These are phyloP conservation scores for Eurytoma californica DNA, from an alignment of 2,888 invertebrate genomes.

Conservation along the genomic window DNA sequence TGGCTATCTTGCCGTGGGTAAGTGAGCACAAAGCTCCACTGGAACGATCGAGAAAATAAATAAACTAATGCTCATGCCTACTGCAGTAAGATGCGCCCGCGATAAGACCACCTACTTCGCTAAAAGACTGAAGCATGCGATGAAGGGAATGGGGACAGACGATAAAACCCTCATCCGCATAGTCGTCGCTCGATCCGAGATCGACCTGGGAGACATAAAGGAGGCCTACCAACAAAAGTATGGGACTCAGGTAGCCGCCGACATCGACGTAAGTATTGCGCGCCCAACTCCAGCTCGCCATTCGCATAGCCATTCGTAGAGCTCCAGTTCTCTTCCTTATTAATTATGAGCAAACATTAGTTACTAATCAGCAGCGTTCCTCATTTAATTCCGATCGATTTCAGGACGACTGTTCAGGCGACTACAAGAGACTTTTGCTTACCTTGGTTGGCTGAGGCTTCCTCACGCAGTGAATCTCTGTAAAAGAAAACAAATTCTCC, in stretches of 20 bases:
- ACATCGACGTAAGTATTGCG: slow-evolving; percentile 83
- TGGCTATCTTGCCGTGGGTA: slow-evolving; percentile 86
- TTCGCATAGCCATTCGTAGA: not conserved
- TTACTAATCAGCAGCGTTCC: no score
- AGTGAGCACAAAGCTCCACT: slow-evolving; percentile 49
- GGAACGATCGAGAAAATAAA: no score
- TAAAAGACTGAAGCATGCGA: slow-evolving; percentile 88
- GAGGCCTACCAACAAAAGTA: slow-evolving; percentile 86
- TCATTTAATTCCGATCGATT: slow-evolving; percentile 70
- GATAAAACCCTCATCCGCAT: slow-evolving; percentile 91
- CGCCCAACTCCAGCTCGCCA: not conserved
- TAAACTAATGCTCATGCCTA: not conserved
- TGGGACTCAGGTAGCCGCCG: slow-evolving; percentile 86
- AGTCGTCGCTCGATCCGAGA: slow-evolving; percentile 88
- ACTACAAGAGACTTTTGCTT: slow-evolving; percentile 90
- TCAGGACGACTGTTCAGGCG: slow-evolving; percentile 90
- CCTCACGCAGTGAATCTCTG: not conserved
- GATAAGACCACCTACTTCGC: slow-evolving; percentile 91
- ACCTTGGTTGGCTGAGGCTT: slow-evolving; percentile 78
- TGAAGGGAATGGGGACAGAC: slow-evolving; percentile 93
- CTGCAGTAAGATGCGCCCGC: slow-evolving; percentile 84
- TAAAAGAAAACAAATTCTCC: slow-evolving; percentile 5
- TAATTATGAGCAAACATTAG: no score
- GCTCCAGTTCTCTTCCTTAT: no score
- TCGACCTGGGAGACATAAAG: slow-evolving; percentile 91